These are phyloP conservation scores for Cygnus olor DNA, from an alignment of 2,797 vertebrate genomes.

Conservation along the genomic window DNA sequence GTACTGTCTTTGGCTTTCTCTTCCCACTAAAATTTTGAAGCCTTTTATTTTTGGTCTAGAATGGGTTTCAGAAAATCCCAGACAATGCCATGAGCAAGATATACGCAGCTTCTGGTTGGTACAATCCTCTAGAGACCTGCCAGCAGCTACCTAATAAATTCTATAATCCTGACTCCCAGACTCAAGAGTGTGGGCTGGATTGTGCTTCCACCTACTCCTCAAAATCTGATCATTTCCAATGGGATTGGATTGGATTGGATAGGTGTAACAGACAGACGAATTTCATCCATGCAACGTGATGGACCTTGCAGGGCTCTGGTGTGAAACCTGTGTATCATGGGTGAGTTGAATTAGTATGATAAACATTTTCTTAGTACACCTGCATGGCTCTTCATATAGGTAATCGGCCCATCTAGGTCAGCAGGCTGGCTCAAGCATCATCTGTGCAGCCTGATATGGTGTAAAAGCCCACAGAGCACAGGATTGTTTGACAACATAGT, in stretches of 20 bases:
- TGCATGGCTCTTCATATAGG: not conserved
- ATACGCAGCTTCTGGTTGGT: not conserved
- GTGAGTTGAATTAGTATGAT: not conserved
- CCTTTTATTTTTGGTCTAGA: not conserved
- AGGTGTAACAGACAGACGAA: not conserved
- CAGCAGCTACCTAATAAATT: not conserved
- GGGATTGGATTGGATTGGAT: accelerated
- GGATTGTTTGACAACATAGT: not conserved
- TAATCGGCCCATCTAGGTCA: not conserved
- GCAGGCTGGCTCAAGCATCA: not conserved
- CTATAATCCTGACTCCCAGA: not conserved
- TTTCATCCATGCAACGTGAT: accelerated
- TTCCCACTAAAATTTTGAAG: not conserved
- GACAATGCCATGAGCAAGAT: not conserved
- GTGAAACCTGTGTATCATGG: not conserved
- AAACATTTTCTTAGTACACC: not conserved
- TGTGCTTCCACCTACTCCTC: not conserved
- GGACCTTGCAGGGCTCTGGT: not conserved
- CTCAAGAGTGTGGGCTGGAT: not conserved
- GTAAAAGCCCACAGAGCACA: not conserved
- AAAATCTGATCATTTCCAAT: not conserved
- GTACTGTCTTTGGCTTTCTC: not conserved
- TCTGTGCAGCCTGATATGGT: accelerated
- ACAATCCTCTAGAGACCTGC: slow-evolving; percentile 4
- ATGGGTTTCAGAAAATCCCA: not conserved